These are phyloP conservation scores for Bombylius discolor DNA, from an alignment of 2,888 invertebrate genomes.

Conservation along the genomic window DNA sequence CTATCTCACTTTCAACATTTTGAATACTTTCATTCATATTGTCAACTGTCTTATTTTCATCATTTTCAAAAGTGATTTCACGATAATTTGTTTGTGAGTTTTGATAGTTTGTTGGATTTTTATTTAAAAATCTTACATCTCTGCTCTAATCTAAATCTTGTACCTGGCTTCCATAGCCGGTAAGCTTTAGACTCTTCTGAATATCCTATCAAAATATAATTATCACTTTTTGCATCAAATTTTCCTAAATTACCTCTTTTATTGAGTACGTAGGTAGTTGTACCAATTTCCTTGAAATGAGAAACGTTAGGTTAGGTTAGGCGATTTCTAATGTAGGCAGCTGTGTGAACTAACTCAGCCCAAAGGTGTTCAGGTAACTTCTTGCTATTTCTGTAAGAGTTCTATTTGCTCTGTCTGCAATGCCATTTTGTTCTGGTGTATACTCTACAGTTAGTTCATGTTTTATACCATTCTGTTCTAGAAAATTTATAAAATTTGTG, in stretches of 20 bases:
- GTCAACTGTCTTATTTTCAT: neutral
- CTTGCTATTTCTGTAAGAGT: slow-evolving; percentile 14
- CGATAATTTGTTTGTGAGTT: no score
- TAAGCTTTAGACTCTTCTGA: slow-evolving; percentile 5
- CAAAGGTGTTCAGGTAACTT: slow-evolving; percentile 12
- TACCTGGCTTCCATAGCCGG: slow-evolving; percentile 6
- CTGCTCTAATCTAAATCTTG: slow-evolving; percentile 3
- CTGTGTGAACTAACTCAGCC: slow-evolving; percentile 15
- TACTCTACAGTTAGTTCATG: slow-evolving; percentile 14
- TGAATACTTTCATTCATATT: neutral
- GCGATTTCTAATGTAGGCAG: slow-evolving; percentile 15
- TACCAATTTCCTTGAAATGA: slow-evolving; percentile 9
- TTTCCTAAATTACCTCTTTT: slow-evolving; percentile 6
- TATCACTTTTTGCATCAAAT: slow-evolving; percentile 5
- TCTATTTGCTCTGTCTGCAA: neutral
- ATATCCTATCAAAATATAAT: slow-evolving; percentile 9
- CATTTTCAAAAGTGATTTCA: neutral
- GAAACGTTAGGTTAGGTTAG: no score
- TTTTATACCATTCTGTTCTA: slow-evolving; percentile 10
- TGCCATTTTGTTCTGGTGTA: slow-evolving; percentile 16
- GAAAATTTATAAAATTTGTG: slow-evolving; percentile 12
- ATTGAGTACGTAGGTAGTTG: slow-evolving; percentile 1
- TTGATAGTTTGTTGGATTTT: neutral
- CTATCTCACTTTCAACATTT: neutral
- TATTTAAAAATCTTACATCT: slow-evolving; percentile 3